A percentile compares a stretch with the other conserved stretches of the same genome.
Evolutionary conservation across 1,140 invertebrate species (phyloP).

Genomic region (Lordiphosa collinella): DNA sequence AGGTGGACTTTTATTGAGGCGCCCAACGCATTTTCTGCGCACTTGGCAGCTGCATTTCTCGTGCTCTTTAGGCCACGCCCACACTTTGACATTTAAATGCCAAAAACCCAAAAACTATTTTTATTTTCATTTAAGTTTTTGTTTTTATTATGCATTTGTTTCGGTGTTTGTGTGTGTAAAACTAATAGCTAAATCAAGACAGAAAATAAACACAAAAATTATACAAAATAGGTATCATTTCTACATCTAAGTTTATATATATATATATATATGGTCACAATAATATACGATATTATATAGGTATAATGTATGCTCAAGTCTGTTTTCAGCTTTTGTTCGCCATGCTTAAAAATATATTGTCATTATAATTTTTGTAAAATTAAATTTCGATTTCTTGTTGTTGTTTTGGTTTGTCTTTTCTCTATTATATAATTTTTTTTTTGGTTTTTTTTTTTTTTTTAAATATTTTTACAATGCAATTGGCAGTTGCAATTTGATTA

Average conservation of each 20-base stretch:
- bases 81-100: slow-evolving; percentile 7
- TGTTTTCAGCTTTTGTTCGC: slow-evolving; percentile 29
- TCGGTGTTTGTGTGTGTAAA: slow-evolving; percentile 8
- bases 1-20: no score
- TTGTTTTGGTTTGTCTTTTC: neutral
- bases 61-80: neutral
- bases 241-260: slow-evolving; percentile 29
- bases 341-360: slow-evolving; percentile 10
- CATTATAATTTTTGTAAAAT: slow-evolving; percentile 1
- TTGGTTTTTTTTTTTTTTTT: slow-evolving; percentile 24
- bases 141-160: slow-evolving; percentile 7
- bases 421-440: slow-evolving; percentile 6
- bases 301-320: slow-evolving; percentile 36
- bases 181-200: slow-evolving; percentile 14
- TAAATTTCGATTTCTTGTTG: neutral
- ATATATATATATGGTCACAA: slow-evolving; percentile 3
- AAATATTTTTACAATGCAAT: slow-evolving; percentile 59
- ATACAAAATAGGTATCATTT: slow-evolving; percentile 34
- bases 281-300: slow-evolving; percentile 21
- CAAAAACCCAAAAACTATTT: slow-evolving; percentile 22
- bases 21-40: slow-evolving; percentile 63
- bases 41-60: slow-evolving; percentile 42
- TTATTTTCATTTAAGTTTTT: slow-evolving; percentile 24
- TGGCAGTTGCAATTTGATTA: slow-evolving; percentile 55
- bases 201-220: slow-evolving; percentile 30